These are phyloP conservation scores for Cheilosia pagana DNA, from an alignment of 2,888 invertebrate species.

Conservation along the genomic window DNA sequence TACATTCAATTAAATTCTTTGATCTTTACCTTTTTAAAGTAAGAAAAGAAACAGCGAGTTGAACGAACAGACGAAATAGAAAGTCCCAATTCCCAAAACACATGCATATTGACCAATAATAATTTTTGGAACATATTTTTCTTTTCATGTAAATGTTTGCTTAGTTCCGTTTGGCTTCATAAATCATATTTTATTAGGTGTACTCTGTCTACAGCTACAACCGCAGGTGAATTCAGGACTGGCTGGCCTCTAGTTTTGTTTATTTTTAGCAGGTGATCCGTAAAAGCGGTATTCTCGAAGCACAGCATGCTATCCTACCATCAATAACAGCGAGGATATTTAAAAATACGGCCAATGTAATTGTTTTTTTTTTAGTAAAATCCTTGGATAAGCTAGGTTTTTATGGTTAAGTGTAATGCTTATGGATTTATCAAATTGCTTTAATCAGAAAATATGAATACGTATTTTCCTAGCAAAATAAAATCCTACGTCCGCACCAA, in stretches of 20 bases:
- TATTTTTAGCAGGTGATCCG: conserved; percentile 60
- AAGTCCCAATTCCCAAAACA: conserved; percentile 11
- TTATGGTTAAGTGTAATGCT: background rate
- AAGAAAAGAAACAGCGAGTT: background rate
- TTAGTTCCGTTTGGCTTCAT: conserved; percentile 45
- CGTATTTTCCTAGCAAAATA: too few relatives aligned
- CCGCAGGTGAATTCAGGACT: conserved; percentile 47
- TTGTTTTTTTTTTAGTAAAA: background rate
- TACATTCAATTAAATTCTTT: conserved; percentile 23
- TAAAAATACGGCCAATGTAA: too few relatives aligned
- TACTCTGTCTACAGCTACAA: conserved; percentile 21
- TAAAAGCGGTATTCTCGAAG: conserved; percentile 22
- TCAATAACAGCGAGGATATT: background rate
- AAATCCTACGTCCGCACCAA: too few relatives aligned
- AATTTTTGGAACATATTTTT: conserved; percentile 58
- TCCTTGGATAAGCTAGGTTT: background rate
- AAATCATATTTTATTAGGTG: conserved; percentile 69
- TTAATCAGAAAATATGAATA: too few relatives aligned
- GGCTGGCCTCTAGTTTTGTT: conserved; percentile 44
- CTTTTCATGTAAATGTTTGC: conserved; percentile 62
- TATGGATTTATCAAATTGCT: too few relatives aligned
- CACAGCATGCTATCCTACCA: conserved; percentile 8
- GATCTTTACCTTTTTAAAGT: conserved; percentile 38
- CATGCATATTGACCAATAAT: conserved; percentile 32
- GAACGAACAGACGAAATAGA: background rate